Base-by-base conservation (phyloP, 1,140 invertebrate genomes). In the Micrasema longulum region DNA sequence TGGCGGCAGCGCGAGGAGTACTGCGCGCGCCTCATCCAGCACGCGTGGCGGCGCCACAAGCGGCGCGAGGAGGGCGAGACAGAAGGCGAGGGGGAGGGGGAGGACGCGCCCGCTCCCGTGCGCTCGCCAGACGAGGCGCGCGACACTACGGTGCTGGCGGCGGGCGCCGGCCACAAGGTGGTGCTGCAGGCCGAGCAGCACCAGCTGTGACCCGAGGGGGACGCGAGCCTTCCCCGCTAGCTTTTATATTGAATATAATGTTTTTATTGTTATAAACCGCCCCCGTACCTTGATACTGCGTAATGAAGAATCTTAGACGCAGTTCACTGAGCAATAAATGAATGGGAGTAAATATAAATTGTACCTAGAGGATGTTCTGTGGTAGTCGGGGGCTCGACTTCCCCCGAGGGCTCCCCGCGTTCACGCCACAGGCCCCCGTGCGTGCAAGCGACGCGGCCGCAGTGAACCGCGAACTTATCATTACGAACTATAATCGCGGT, bases 1-100 rank as follows among this genome's bases (percentile, higher is more conserved):
- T 96, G 94, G 93, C 87, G 97, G 55, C 96, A 98, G 84, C 89
- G 96, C 35, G 96, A 98, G 82, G 95, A 97, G 80, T 97, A 97
- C 83, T 97, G 95, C 84, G 96, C 96, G 68, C 88, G 94, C 69
- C 89, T 98, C 18, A 98, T 99, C 77, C 97, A 99, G 84, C 93
- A 94, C 78, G 95, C 95, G 53, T 99, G 95, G 95, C 88, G 93
- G 20, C 93, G 93, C 80, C 93, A 95, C 81, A 93, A 94, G 79
- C 87, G 90, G 79, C 89, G 90, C 71, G 84, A 85, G 38, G 85
- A 85, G 57, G 83, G 84, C 47, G 78, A 77, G 52, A 79, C 73
- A 18, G 77, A 73, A 35, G 80, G 76, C 52, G 78, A 68, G 14
- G 81, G 57, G 10, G 77, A 76, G 22, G 78, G 72, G 45, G 78